These are phyloP conservation scores for Brachionus sp. DNA, from an alignment of 1,140 invertebrate genomes.

Conservation along the genomic window DNA sequence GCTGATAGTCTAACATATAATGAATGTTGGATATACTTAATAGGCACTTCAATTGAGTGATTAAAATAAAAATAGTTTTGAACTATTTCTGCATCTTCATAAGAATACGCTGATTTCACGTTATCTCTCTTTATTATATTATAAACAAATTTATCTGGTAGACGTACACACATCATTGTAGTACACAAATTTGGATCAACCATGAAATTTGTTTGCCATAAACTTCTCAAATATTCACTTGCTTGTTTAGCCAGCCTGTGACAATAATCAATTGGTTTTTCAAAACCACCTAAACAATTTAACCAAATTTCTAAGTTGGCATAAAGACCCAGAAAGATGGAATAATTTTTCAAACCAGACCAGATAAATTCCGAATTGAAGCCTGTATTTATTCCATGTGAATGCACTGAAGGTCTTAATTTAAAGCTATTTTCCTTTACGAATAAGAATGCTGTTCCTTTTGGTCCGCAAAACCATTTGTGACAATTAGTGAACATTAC, in stretches of 20 bases:
- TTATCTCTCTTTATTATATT: background rate
- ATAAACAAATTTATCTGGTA: constrained; percentile 50
- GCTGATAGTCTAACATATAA: constrained; percentile 56
- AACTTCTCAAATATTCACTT: constrained; percentile 48
- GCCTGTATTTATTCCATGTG: constrained; percentile 57
- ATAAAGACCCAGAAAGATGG: constrained; percentile 52
- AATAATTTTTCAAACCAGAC: constrained; percentile 57
- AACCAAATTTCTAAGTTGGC: constrained; percentile 55
- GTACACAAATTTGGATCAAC: constrained; percentile 46
- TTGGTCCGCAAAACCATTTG: constrained; percentile 58
- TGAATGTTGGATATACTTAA: constrained; percentile 51
- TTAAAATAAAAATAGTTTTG: constrained; percentile 54
- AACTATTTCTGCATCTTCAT: constrained; percentile 51
- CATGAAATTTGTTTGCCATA: constrained; percentile 51
- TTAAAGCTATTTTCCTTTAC: constrained; percentile 50
- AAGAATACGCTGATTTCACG: constrained; percentile 47
- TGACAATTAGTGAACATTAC: constrained; percentile 57
- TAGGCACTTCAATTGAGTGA: constrained; percentile 56
- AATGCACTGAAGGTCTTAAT: constrained; percentile 52
- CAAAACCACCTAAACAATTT: constrained; percentile 47
- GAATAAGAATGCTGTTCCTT: constrained; percentile 56
- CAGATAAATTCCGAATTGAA: constrained; percentile 59
- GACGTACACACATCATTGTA: constrained; percentile 52
- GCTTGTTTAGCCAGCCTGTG: constrained; percentile 49
- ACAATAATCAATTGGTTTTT: constrained; percentile 51